These are phyloP conservation scores for Enteromius treurensis DNA, from an alignment of 2,797 vertebrate species.

Conservation along the genomic window DNA sequence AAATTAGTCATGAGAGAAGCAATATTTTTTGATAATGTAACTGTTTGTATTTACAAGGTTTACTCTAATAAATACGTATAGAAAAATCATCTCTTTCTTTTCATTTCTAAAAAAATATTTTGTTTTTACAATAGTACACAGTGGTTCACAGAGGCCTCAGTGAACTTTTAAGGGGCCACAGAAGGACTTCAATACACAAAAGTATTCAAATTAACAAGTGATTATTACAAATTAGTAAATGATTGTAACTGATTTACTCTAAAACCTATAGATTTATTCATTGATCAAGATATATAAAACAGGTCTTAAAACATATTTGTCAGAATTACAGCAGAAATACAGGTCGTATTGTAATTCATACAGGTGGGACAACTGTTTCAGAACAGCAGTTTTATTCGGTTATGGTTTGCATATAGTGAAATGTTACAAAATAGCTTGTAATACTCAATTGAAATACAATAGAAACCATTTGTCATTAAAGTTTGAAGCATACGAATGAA, in stretches of 20 bases:
- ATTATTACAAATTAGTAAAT: background rate
- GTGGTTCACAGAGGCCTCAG: background rate
- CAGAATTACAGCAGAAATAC: background rate
- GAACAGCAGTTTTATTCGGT: conserved; percentile 41
- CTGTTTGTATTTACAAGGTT: background rate
- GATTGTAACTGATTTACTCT: background rate
- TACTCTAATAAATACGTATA: background rate
- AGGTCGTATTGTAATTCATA: background rate
- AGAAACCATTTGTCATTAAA: conserved; percentile 13
- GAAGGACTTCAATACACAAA: background rate
- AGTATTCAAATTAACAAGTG: background rate
- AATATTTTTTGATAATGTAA: conserved; percentile 13
- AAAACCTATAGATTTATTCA: background rate
- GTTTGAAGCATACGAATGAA: conserved; percentile 32
- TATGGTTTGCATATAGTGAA: conserved; percentile 16
- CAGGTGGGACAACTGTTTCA: background rate
- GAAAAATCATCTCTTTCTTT: background rate
- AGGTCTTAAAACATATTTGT: background rate
- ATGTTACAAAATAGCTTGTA: conserved; percentile 38
- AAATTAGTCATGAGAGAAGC: background rate
- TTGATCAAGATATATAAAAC: background rate
- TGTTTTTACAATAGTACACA: background rate
- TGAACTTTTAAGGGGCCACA: background rate
- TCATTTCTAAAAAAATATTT: background rate
- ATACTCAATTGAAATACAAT: conserved; percentile 32